Evolutionary conservation across 2,113 vertebrate species (phyloP).

Genomic region (Upupa epops): DNA sequence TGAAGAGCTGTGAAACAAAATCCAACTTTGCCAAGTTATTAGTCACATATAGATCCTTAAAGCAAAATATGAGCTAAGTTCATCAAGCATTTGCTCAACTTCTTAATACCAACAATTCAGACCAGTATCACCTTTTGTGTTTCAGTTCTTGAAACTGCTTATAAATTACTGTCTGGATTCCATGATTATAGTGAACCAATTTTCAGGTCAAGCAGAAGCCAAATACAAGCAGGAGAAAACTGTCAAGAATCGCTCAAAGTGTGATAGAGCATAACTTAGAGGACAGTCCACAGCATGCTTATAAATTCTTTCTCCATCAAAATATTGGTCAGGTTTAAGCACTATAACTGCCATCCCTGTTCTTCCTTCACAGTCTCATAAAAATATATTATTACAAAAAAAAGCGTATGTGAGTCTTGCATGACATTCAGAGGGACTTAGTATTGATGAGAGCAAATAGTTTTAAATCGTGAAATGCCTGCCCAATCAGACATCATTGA

Average conservation of each 20-base stretch:
- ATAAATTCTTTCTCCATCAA: slow-evolving; percentile 73
- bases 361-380: slow-evolving; percentile 79
- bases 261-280: slow-evolving; percentile 67
- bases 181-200: neutral
- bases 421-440: neutral
- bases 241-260: neutral
- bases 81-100: neutral
- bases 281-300: slow-evolving; percentile 70
- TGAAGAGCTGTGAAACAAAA: neutral
- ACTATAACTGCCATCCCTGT: slow-evolving; percentile 77
- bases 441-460: neutral
- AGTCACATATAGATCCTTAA: neutral
- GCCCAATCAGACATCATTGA: neutral
- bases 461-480: neutral
- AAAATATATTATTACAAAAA: neutral
- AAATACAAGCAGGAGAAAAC: neutral
- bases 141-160: neutral
- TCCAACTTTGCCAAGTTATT: neutral
- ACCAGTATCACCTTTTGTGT: neutral
- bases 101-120: neutral
- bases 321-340: slow-evolving; percentile 53
- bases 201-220: neutral
- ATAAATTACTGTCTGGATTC: neutral
- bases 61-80: neutral
- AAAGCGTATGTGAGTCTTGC: neutral